Evolutionary conservation across 64 coral and sea anemone species (phyloP).

Genomic region (Trachythela sp.): DNA sequence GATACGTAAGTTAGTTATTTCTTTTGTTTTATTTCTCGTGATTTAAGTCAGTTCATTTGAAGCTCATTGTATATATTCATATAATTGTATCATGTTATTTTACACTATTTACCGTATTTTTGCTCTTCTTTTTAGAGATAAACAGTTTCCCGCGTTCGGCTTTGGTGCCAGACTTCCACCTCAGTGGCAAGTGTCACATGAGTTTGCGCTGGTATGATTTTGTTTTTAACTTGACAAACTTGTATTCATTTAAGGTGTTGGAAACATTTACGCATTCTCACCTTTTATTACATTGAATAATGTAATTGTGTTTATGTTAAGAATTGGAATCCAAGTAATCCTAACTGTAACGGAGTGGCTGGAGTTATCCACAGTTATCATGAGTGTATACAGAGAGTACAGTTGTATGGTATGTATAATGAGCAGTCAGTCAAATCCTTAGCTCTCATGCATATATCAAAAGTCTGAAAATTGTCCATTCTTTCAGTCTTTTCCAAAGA

Average conservation of each 20-base stretch:
- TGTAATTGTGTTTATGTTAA: not conserved
- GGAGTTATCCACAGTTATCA: constrained; percentile 75
- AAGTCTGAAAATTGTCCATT: no score
- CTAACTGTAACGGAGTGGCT: constrained; percentile 79
- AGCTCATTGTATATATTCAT: no score
- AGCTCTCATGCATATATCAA: no score
- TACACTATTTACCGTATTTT: no score
- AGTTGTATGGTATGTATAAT: constrained; percentile 66
- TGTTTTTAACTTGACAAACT: not conserved
- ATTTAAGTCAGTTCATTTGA: not conserved
- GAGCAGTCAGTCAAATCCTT: not conserved
- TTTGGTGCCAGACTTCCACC: constrained; percentile 90
- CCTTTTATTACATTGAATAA: no score
- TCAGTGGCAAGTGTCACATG: constrained; percentile 68
- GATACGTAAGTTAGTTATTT: constrained; percentile 63
- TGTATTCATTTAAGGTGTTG: no score
- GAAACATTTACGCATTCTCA: no score
- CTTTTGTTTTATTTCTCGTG: not conserved
- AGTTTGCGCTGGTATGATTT: constrained; percentile 84
- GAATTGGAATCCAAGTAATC: constrained; percentile 85
- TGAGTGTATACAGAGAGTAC: constrained; percentile 80
- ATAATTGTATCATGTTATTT: no score
- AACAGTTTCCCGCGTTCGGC: constrained; percentile 96
- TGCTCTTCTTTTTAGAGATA: constrained; percentile 58
- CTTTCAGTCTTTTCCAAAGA: no score